Percentiles rank a stretch among this genome's conserved stretches.
These are phyloP conservation scores for Dipodomys merriami DNA, from an alignment of 2,113 vertebrate genomes.

Conservation along the genomic window DNA sequence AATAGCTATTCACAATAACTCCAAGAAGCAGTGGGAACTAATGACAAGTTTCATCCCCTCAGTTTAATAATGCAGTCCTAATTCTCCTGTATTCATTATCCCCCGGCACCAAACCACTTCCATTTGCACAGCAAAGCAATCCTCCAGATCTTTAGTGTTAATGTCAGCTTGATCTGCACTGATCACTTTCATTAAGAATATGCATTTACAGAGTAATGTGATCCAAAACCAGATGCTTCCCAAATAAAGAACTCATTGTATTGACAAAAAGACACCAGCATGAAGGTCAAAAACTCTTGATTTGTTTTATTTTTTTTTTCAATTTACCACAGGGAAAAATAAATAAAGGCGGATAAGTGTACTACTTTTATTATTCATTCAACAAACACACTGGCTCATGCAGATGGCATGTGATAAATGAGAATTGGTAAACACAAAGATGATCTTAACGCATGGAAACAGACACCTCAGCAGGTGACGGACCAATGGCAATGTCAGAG, in stretches of 20 bases:
- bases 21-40: slow-evolving; percentile 45
- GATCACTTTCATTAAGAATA: slow-evolving; percentile 79
- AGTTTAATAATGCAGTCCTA: slow-evolving; percentile 62
- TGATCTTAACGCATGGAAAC: not conserved
- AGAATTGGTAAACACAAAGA: not conserved
- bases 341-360: not conserved
- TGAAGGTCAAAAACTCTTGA: slow-evolving; percentile 69
- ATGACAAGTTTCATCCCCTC: slow-evolving; percentile 66
- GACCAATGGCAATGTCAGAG: not conserved
- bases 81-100: slow-evolving; percentile 75
- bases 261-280: slow-evolving; percentile 58
- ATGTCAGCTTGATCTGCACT: slow-evolving; percentile 73
- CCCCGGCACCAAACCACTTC: slow-evolving; percentile 73
- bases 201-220: slow-evolving; percentile 77
- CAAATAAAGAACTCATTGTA: slow-evolving; percentile 46
- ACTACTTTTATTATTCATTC: slow-evolving; percentile 58
- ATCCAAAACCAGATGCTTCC: slow-evolving; percentile 72
- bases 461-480: not conserved
- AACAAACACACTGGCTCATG: slow-evolving; percentile 9
- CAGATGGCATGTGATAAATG: not conserved
- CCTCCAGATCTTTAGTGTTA: slow-evolving; percentile 71
- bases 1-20: slow-evolving; percentile 69
- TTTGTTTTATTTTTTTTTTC: not conserved
- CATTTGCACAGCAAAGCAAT: slow-evolving; percentile 73
- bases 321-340: slow-evolving; percentile 24